phyloP scores from a whole-genome alignment of 1,140 invertebrate species.

The Mizuhopecten yessoensis region DNA sequence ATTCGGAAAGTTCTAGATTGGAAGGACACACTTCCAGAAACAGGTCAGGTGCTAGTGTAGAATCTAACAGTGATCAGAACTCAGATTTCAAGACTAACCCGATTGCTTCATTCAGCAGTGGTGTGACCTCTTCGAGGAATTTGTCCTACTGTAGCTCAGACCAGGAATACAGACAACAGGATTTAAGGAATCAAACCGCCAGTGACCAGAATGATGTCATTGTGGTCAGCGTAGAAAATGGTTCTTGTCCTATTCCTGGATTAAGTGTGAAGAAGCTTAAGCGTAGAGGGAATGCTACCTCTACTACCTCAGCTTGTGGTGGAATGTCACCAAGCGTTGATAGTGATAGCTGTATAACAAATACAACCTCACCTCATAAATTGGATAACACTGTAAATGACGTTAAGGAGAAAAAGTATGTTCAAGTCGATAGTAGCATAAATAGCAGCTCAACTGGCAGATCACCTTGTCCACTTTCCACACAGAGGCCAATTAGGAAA shows the following conservation, averaged over 20 bases:
- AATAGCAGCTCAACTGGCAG: not conserved
- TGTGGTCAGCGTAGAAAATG: not conserved
- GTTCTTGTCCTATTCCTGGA: not conserved
- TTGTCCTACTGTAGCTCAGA: too few relatives aligned
- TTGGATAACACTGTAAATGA: not conserved
- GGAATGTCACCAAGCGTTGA: not conserved
- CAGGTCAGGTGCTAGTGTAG: not conserved
- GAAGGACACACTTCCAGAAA: not conserved
- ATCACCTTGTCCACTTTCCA: not conserved
- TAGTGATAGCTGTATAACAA: too few relatives aligned
- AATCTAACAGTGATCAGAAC: not conserved
- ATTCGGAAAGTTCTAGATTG: not conserved
- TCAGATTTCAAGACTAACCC: not conserved
- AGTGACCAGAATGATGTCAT: constrained; percentile 16
- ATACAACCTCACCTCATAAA: not conserved
- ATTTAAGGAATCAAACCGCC: too few relatives aligned
- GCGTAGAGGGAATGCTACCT: not conserved
- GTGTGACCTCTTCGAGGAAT: too few relatives aligned
- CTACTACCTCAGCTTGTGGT: not conserved
- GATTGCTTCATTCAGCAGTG: not conserved
- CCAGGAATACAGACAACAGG: too few relatives aligned
- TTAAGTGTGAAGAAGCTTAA: too few relatives aligned
- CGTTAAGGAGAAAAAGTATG: not conserved
- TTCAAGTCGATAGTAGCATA: not conserved
- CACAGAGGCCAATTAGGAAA: not conserved